A percentile compares a stretch with the other conserved stretches of the same genome.
These are phyloP conservation scores for Microcebus griseorufus DNA, from an alignment of 2,113 vertebrate genomes.

Conservation along the genomic window DNA sequence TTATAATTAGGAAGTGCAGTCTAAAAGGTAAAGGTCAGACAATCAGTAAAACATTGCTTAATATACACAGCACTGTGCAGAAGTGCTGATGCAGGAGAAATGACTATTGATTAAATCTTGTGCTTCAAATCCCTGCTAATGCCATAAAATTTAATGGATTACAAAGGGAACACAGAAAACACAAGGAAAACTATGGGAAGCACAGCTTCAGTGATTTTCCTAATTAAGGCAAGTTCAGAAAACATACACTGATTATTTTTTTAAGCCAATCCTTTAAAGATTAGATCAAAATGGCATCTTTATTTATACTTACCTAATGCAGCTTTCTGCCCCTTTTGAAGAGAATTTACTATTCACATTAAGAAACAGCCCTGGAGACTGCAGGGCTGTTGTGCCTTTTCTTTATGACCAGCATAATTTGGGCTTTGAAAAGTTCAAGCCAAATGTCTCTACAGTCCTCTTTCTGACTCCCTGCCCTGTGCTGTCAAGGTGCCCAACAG, in stretches of 20 bases:
- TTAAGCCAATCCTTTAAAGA: constrained; percentile 49
- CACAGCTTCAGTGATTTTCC: constrained; percentile 27
- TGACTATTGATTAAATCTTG: constrained; percentile 73
- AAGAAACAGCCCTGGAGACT: neutral
- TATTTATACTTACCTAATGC: constrained; percentile 6
- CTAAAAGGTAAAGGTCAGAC: constrained; percentile 68
- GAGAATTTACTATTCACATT: constrained; percentile 46
- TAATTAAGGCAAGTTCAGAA: constrained; percentile 70
- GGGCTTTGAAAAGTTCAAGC: constrained; percentile 13
- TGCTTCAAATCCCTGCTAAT: constrained; percentile 69
- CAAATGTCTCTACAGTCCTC: neutral
- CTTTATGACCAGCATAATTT: neutral
- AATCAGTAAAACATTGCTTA: constrained; percentile 49
- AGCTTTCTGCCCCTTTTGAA: neutral
- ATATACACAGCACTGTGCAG: constrained; percentile 46
- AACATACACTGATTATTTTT: neutral
- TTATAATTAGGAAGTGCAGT: constrained; percentile 63
- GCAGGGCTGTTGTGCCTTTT: neutral
- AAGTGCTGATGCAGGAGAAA: constrained; percentile 70
- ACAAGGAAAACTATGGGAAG: constrained; percentile 58
- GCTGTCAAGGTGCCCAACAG: neutral
- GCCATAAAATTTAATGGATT: constrained; percentile 72
- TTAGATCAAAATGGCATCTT: constrained; percentile 43
- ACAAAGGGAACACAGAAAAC: constrained; percentile 62
- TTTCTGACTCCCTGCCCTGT: neutral